Evolutionary conservation across 1,140 invertebrate genomes (phyloP), one percentile per base, ranked within the genome.

Genomic region (Drosophila insularis): DNA sequence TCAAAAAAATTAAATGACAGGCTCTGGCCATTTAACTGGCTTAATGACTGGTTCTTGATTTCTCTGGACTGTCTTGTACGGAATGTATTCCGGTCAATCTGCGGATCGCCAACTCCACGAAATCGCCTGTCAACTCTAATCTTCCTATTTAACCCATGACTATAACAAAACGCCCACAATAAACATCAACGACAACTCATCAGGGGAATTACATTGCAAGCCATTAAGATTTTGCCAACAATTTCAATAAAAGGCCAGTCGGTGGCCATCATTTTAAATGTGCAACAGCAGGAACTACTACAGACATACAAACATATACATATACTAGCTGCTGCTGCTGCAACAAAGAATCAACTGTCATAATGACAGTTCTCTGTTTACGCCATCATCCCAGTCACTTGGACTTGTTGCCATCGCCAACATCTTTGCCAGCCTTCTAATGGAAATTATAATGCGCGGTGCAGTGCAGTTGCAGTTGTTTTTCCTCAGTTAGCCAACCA

Each of bases 361-460:
- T 87, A 87, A 87, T 87, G 85, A 87, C 84, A 87, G 84, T 87
- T 87, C 84, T 84, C 84, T 84, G 82, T 87, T 87, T 79, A 89
- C 84, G 84, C 84, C 84, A 87, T 84, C 77, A 73, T 65, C 54
- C 61, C 62, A 68, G 66, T 74, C 63, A 84, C 84, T 86, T 76
- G 79, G 80, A 80, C 72, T 62, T 69, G 64, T 76, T 75, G 56
- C 68, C 66, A 65, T 37, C 35, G 70, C 68, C 61, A 71, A 50
- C 67, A 61, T 69, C 61, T 56, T 61, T 46, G 56, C 68, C 66
- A 65, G 65, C 68, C 82, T 89, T 75, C 82, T 87, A 87, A 87
- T 87, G 77, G 84, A 87, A 87, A 87, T 87, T 87, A 87, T 89
- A 87, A 89, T 89, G 84, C 84, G 84, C 84, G 63, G 72, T 75